phyloP scores from a whole-genome alignment of 1,140 invertebrate genomes.

The Diploscapter pachys region DNA sequence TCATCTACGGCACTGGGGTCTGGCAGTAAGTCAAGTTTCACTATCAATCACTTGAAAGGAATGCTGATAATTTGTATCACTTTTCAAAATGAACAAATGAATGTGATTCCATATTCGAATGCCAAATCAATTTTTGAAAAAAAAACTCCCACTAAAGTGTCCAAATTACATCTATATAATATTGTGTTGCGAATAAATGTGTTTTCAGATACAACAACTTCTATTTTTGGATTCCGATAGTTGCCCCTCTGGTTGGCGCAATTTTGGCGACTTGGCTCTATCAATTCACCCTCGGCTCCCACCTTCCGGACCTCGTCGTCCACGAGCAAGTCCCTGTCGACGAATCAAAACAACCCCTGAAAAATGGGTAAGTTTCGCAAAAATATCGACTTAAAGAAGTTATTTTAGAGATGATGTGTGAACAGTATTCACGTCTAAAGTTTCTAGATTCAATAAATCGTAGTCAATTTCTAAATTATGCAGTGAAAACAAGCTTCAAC shows the following conservation, averaged over 20 bases:
- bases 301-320: conserved; percentile 23
- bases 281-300: conserved; percentile 38
- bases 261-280: conserved; percentile 35
- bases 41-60: background rate
- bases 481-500: no score
- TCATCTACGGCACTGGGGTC: conserved; percentile 31
- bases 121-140: background rate
- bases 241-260: conserved; percentile 37
- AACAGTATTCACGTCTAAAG: no score
- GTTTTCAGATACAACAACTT: conserved; percentile 16
- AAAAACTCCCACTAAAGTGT: background rate
- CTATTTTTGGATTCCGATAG: conserved; percentile 39
- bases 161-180: background rate
- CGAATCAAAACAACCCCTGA: no score
- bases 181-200: background rate
- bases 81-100: no score
- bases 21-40: conserved; percentile 20
- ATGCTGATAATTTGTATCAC: no score
- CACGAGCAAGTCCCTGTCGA: no score
- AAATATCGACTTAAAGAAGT: no score
- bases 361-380: no score
- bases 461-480: no score
- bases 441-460: no score
- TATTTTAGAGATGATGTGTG: no score
- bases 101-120: no score